Base-by-base conservation (phyloP, 2,888 invertebrate genomes). In the Chouioia cunea region DNA sequence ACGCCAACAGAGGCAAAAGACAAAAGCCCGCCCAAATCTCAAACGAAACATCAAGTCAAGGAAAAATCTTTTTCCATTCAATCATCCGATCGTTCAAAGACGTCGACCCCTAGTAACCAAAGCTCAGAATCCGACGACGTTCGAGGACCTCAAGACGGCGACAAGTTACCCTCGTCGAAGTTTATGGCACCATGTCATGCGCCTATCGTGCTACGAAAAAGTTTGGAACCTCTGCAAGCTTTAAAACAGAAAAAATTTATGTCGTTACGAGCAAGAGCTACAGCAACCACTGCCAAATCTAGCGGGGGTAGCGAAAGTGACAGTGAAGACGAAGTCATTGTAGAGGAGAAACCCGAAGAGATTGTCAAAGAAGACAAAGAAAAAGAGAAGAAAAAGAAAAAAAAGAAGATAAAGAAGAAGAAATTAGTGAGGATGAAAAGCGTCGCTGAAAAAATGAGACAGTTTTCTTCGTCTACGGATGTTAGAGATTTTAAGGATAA, bases 171-270 rank as follows among this genome's bases (percentile, higher is more conserved):
- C 43, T 76, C 68, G 14, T 78, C 78, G 1, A 82, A 81, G 70
- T 74, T 78, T 46, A 75, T 79, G 14, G 83, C 81, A 2, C 81
- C 85, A 0, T 85, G 83, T 70, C 83, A 85, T 58, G 78, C 79
- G 8, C 83, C 84, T 1, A 74, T 81, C 3, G 70, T 81, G 58
- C 76, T 82, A 22, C 73, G 76, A 12, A 82, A 79, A 0, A 84
- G 80, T 67, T 75, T 84, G 16, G 83, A 83, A n/a, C 83, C 82
- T 1, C 67, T 85, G 0, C 79, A 77, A 67, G 80, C 82, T 4
- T 60, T 85, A 27, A 80, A 72, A 65, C 75, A 43, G 23, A 76
- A 75, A 57, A 77, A 76, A 20, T 56, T 67, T 8, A 74, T 73
- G 27, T 77, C 79, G 2, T 76, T 80, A 66, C 75, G 77, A 23